Conservation (phyloP, 2,113 vertebrate genomes). For the Brevimyrus niger region DNA sequence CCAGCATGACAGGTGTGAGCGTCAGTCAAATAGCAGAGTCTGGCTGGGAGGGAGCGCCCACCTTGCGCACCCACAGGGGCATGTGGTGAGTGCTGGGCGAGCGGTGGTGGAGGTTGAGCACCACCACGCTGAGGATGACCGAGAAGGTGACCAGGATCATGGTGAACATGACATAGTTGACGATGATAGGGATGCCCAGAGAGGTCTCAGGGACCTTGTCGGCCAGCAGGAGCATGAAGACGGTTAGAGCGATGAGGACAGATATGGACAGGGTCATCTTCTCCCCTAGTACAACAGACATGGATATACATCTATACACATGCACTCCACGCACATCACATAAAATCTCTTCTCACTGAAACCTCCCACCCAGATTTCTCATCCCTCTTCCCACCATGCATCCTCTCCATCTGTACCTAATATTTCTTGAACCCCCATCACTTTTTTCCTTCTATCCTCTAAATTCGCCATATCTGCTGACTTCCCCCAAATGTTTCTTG, state of each 20-base stretch:
- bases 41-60: constrained; percentile 25
- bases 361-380: neutral
- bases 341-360: neutral
- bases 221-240: constrained; percentile 70
- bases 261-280: constrained; percentile 74
- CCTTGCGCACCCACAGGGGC: constrained; percentile 66
- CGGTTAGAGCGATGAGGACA: constrained; percentile 68
- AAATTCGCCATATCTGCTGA: neutral
- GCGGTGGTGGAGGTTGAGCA: constrained; percentile 68
- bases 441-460: neutral
- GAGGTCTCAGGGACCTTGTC: constrained; percentile 71
- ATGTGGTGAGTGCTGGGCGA: constrained; percentile 68
- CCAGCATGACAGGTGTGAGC: neutral
- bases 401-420: neutral
- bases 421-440: neutral
- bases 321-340: neutral
- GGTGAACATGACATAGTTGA: constrained; percentile 72
- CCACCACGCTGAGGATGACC: constrained; percentile 71
- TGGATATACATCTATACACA: neutral
- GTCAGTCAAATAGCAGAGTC: neutral
- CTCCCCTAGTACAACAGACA: constrained; percentile 53
- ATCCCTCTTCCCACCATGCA: neutral
- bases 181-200: constrained; percentile 62
- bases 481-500: neutral
- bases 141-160: constrained; percentile 71